Evolutionary conservation across 2,797 vertebrate species (phyloP).

Genomic region (Leuciscus waleckii): DNA sequence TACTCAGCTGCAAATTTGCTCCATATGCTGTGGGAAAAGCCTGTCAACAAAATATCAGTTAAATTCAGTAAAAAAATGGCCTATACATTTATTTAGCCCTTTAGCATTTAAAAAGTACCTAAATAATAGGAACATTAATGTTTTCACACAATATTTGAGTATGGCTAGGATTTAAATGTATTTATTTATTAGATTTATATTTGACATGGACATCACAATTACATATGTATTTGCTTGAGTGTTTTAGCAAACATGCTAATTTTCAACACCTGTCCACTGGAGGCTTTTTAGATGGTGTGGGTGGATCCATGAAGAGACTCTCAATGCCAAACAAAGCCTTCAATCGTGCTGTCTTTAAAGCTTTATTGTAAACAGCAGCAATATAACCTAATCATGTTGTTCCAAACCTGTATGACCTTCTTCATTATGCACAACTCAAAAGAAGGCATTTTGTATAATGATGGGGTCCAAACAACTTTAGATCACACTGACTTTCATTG

Average conservation of each 20-base stretch:
- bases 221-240: not conserved
- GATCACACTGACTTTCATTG: not conserved
- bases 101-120: not conserved
- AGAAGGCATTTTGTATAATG: not conserved
- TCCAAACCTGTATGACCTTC: not conserved
- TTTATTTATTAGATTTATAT: not conserved
- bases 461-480: not conserved
- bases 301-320: conserved; percentile 3
- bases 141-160: not conserved
- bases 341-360: not conserved
- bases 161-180: not conserved
- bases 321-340: not conserved
- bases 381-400: not conserved
- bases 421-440: not conserved
- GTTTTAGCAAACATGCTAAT: not conserved
- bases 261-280: not conserved
- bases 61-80: not conserved
- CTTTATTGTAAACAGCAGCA: not conserved
- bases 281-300: not conserved
- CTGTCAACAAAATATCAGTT: not conserved
- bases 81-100: not conserved
- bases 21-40: conserved; percentile 16
- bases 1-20: not conserved
- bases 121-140: not conserved
- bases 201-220: not conserved